These are phyloP conservation scores for Porites lobata DNA, from an alignment of 92 coral and sea anemone genomes.

Conservation along the genomic window DNA sequence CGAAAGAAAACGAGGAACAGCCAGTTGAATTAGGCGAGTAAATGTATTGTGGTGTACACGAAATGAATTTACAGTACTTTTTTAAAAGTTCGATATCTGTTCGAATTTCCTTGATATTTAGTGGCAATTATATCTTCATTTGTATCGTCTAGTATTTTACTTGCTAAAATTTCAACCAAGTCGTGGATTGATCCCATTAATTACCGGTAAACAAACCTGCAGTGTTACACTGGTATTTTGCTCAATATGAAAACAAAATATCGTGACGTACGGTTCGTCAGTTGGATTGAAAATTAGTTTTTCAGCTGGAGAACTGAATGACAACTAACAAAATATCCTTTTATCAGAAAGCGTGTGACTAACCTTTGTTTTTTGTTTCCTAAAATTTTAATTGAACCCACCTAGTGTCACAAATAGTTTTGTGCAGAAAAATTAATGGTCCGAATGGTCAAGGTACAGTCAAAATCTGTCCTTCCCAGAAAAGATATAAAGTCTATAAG, in stretches of 20 bases:
- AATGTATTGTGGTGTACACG: background rate
- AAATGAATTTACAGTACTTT: background rate
- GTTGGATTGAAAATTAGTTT: background rate
- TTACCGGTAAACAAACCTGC: slow-evolving; percentile 17
- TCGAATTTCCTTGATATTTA: background rate
- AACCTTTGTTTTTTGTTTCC: background rate
- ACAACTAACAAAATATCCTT: background rate
- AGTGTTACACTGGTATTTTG: background rate
- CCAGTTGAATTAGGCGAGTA: slow-evolving; percentile 33
- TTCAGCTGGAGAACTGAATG: background rate
- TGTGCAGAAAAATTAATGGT: too few species aligned
- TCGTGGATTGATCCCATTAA: background rate
- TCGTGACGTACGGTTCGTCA: background rate
- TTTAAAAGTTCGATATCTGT: background rate
- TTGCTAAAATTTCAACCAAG: background rate
- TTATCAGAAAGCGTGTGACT: background rate
- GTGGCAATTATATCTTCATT: background rate
- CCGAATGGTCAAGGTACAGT: too few species aligned
- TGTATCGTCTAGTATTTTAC: background rate
- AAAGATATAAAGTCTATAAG: too few species aligned
- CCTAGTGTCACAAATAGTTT: too few species aligned
- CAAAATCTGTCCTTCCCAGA: too few species aligned
- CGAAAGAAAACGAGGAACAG: slow-evolving; percentile 67
- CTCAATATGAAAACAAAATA: background rate
- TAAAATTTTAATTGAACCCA: background rate